A percentile compares a stretch with the other conserved stretches of the same genome.
phyloP scores from a whole-genome alignment of 2,113 vertebrate genomes.

The Prietella phreatophila region DNA sequence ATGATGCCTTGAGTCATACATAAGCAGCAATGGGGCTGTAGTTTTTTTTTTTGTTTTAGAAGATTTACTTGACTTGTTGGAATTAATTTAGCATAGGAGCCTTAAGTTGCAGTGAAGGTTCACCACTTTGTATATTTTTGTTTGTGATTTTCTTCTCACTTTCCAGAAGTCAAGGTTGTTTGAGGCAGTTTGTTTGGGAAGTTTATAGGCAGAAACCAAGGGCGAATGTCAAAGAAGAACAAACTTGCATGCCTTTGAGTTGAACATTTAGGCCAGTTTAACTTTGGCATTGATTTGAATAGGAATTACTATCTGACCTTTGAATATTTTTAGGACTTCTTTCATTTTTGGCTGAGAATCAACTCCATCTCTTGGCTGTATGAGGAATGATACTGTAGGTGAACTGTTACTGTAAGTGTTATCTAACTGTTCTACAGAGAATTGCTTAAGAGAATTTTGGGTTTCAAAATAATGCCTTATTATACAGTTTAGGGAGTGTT shows the following conservation, averaged over 20 bases:
- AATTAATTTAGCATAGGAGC: conserved; percentile 18
- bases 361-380: neutral
- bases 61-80: neutral
- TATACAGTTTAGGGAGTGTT: conserved; percentile 7
- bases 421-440: conserved; percentile 1
- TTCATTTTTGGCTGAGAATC: conserved; percentile 27
- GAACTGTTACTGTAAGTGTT: neutral
- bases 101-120: conserved; percentile 13
- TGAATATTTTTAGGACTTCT: conserved; percentile 26
- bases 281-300: conserved; percentile 47
- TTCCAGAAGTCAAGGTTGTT: conserved; percentile 36
- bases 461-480: neutral
- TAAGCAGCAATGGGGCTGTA: neutral
- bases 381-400: conserved; percentile 7
- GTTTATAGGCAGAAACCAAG: conserved; percentile 35
- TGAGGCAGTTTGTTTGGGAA: conserved; percentile 28
- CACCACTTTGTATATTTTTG: conserved; percentile 9
- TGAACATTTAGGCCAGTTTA: conserved; percentile 13
- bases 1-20: conserved; percentile 31
- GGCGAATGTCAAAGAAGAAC: conserved; percentile 9
- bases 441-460: neutral
- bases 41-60: conserved; percentile 8
- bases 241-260: conserved; percentile 24
- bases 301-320: conserved; percentile 9
- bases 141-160: conserved; percentile 28